These are phyloP conservation scores for Tautogolabrus adspersus DNA, from an alignment of 2,113 vertebrate species.

Conservation along the genomic window DNA sequence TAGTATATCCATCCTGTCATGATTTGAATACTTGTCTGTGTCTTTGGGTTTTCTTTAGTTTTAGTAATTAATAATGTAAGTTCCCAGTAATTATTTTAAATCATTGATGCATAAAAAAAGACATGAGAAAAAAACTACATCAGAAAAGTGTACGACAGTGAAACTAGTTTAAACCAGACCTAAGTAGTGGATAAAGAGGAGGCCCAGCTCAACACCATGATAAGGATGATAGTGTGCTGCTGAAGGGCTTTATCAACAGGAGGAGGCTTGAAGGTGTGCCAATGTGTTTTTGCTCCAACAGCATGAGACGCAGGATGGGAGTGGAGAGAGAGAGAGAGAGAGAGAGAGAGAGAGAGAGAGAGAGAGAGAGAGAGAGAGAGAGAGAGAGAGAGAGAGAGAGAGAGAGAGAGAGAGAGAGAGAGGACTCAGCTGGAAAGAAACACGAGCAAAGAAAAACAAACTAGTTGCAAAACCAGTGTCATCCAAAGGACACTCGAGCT, in stretches of 20 bases:
- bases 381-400: too few species aligned
- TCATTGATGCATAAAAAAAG: neutral
- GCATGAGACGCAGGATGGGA: neutral
- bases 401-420: too few species aligned
- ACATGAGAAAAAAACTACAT: too few species aligned
- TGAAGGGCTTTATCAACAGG: conserved; percentile 8
- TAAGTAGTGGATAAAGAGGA: neutral
- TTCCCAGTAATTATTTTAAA: neutral
- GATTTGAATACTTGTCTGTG: too few species aligned
- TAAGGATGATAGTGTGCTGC: conserved; percentile 4
- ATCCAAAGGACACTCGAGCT: neutral
- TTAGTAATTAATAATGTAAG: too few species aligned
- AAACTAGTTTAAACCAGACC: neutral
- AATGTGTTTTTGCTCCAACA: conserved; percentile 14
- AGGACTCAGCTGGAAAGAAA: conserved; percentile 5
- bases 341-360: too few species aligned
- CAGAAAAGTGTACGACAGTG: neutral
- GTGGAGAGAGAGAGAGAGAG: neutral
- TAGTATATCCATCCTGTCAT: too few species aligned
- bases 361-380: too few species aligned
- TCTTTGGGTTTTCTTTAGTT: neutral
- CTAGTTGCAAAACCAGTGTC: conserved; percentile 12
- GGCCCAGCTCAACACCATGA: neutral
- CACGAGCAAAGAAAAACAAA: conserved; percentile 8
- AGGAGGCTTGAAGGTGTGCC: conserved; percentile 1